These are phyloP conservation scores for Fabriciana adippe DNA, from an alignment of 2,888 invertebrate species.

Conservation along the genomic window DNA sequence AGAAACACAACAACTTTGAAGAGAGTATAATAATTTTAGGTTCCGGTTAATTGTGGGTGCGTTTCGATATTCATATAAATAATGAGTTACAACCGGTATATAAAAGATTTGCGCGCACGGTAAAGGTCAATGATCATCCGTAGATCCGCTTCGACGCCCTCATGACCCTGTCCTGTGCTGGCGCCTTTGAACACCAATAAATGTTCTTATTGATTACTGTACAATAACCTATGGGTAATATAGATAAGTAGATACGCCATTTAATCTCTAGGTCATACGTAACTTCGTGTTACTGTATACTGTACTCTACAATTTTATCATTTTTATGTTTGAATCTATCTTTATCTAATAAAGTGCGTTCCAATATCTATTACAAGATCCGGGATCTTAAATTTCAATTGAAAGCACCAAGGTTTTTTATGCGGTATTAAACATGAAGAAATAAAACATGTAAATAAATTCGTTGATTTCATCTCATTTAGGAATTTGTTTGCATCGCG, in stretches of 20 bases:
- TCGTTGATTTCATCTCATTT: neutral
- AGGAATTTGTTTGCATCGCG: neutral
- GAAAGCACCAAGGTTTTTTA: constrained; percentile 15
- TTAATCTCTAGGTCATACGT: constrained; percentile 1
- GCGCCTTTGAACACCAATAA: constrained; percentile 50
- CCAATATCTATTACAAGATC: constrained; percentile 20
- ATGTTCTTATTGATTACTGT: constrained; percentile 64
- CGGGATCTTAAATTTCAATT: constrained; percentile 24
- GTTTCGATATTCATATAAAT: constrained; percentile 49
- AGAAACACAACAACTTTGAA: neutral
- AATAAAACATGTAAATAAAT: neutral
- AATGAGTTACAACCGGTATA: constrained; percentile 74
- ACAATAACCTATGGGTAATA: constrained; percentile 12
- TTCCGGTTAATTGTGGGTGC: constrained; percentile 31
- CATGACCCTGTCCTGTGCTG: constrained; percentile 76
- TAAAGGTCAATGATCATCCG: constrained; percentile 82
- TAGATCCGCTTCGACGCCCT: constrained; percentile 81
- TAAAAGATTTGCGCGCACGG: constrained; percentile 66
- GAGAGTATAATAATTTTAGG: constrained; percentile 32
- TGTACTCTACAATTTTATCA: neutral
- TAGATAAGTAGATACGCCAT: neutral
- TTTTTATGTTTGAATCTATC: constrained; percentile 1
- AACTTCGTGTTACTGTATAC: neutral
- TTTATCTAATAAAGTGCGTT: constrained; percentile 8
- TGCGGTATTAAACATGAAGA: neutral